Evolutionary conservation across 2,888 invertebrate genomes (phyloP).

Genomic region (Meteorus cinctellus): DNA sequence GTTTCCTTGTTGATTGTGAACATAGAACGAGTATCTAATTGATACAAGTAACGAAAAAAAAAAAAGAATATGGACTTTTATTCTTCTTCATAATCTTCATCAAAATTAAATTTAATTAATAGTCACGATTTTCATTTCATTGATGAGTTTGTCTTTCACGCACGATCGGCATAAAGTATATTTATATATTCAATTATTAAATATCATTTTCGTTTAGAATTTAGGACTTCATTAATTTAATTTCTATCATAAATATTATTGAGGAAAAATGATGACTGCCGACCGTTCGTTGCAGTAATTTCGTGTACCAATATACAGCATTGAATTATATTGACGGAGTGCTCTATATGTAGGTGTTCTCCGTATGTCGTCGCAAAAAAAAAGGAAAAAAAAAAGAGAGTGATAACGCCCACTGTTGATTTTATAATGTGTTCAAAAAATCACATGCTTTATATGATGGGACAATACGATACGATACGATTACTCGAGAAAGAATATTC

Average conservation of each 20-base stretch:
- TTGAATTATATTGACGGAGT: slow-evolving; percentile 20
- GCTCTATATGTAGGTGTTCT: slow-evolving; percentile 3
- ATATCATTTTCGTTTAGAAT: background rate
- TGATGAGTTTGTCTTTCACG: slow-evolving; percentile 3
- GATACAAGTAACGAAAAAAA: slow-evolving; percentile 26
- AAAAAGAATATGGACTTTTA: background rate
- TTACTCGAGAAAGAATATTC: slow-evolving; percentile 36
- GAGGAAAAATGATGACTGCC: background rate
- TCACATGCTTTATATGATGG: background rate
- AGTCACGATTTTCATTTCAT: slow-evolving; percentile 17
- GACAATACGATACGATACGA: slow-evolving; percentile 28
- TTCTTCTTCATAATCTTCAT: slow-evolving; percentile 14
- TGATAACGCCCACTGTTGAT: slow-evolving; percentile 15
- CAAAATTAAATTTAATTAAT: slow-evolving; percentile 21
- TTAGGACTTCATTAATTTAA: background rate
- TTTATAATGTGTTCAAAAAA: slow-evolving; percentile 2
- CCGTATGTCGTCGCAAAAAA: slow-evolving; percentile 1
- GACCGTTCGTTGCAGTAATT: slow-evolving; percentile 18
- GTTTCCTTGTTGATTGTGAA: slow-evolving; percentile 22
- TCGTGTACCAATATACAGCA: slow-evolving; percentile 8
- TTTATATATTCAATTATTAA: background rate
- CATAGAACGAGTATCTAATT: slow-evolving; percentile 40
- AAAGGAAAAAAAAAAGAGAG: slow-evolving; percentile 10
- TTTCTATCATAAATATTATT: background rate
- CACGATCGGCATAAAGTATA: background rate